A percentile compares a stretch with the other conserved stretches of the same genome.
phyloP scores from a whole-genome alignment of 2,113 vertebrate genomes.

The human region GRCh38 chr11:130394001-130394500 shows the following conservation, averaged over 20 bases:
- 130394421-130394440: neutral
- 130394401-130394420: neutral
- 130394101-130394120: neutral
- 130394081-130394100: neutral
- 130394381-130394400: fast-evolving
- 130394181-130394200: neutral
- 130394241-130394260: neutral
- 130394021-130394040: neutral
- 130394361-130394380: neutral
- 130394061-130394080: neutral
- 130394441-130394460: neutral
- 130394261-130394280: neutral
- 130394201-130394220: neutral
- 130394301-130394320: neutral
- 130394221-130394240: neutral
- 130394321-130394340: neutral
- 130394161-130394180: neutral
- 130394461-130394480: neutral
- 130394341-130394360: neutral
- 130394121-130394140: neutral
- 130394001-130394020: neutral
- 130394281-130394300: neutral
- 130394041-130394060: too few species aligned
- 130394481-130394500: neutral
- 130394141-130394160: neutral